Evolutionary conservation across 2,113 vertebrate genomes (phyloP), one percentile per base, ranked within the genome.

Genomic region (Amphiprion ocellaris): DNA sequence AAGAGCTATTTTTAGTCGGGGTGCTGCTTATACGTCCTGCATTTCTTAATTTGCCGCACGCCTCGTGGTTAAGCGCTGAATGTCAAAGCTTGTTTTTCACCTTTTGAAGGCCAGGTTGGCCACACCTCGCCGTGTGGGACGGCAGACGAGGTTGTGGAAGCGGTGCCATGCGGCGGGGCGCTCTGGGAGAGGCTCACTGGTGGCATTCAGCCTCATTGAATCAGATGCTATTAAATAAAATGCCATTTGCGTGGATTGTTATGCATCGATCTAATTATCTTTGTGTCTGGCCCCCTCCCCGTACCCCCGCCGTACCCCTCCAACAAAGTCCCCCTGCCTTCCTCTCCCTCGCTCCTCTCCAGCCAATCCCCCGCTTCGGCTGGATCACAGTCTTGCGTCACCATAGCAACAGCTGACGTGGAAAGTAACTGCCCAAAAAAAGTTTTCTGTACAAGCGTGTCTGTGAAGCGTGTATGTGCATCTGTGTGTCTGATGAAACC

Each of bases 351-450:
- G 53, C 79, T 89, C 83, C 65, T 79, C 73, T 81, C 62, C 77
- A 92, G 79, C 92, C 92, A 90, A 93, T 94, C 88, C 83, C 17
- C 71, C 23, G 71, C 88, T 64, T 83, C 55, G 59, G 70, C 85
- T 89, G 83, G 85, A 91, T 93, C 85, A 79, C 83, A 56, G 88
- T 81, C 86, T 89, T 69, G 83, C 89, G 63, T 94, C 91, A 92
- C 94, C 92, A 94, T 94, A 91, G 94, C 94, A 94, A 95, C 94
- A 95, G 92, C 94, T 94, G 93, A 94, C 94, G 92, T 94, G 87
- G 72, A 91, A 93, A 87, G 87, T 90, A 94, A 83, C 84, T 69
- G 83, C 78, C 84, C 88, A 52, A 17, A 17, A 75, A 92, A 92
- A 79, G 75, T 92, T 91, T 88, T 87, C 64, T 83, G 75, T 84